Percentiles rank a stretch among this genome's conserved stretches.
phyloP scores from a whole-genome alignment of 2,113 vertebrate species.

The Heteronetta atricapilla region DNA sequence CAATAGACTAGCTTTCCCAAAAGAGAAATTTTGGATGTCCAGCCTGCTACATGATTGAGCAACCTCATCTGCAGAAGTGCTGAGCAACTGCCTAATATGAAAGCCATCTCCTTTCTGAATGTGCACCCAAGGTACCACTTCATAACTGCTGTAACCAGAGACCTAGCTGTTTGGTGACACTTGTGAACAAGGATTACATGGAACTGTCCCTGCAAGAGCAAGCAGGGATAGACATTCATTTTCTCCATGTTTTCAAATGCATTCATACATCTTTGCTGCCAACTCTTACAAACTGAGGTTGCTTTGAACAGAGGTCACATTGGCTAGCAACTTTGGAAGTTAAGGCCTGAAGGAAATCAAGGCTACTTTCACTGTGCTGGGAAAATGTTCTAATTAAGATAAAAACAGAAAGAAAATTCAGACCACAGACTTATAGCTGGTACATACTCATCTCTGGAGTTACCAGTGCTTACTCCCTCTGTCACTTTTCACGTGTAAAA shows the following conservation, averaged over 20 bases:
- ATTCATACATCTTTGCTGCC: neutral
- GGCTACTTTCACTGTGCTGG: neutral
- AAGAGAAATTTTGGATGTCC: neutral
- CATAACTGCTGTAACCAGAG: neutral
- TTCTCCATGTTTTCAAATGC: neutral
- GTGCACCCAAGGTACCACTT: accelerated
- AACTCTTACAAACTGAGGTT: neutral
- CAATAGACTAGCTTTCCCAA: neutral
- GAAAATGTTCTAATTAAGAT: neutral
- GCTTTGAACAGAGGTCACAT: neutral
- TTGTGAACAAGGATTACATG: accelerated
- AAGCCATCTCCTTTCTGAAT: neutral
- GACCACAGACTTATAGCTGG: neutral
- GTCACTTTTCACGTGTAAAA: neutral
- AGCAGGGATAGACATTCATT: neutral
- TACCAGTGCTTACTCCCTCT: neutral
- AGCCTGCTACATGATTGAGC: accelerated
- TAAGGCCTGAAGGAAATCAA: neutral
- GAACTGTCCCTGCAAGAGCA: neutral
- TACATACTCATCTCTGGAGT: neutral
- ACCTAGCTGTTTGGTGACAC: neutral
- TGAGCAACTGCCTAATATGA: neutral
- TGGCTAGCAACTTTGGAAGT: neutral
- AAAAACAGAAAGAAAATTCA: neutral
- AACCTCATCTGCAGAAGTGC: neutral